Conservation (phyloP, 2,113 vertebrate genomes). For the Thryonomys swinderianus region DNA sequence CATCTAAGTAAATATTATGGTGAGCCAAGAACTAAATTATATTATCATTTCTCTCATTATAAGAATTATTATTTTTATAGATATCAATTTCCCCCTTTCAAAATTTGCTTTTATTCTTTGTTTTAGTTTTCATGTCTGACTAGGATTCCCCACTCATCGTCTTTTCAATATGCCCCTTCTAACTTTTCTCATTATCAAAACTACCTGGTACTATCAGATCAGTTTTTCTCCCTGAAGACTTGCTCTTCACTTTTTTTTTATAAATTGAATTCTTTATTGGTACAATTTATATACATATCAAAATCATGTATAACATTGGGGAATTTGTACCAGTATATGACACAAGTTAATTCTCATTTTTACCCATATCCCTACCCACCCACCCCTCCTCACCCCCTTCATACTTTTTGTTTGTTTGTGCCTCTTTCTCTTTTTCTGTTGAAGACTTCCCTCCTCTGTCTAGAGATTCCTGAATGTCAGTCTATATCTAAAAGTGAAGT, state of each 20-base stretch:
- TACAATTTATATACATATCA: too few species aligned
- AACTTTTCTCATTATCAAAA: neutral
- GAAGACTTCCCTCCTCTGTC: neutral
- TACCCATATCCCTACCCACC: too few species aligned
- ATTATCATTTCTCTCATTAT: neutral
- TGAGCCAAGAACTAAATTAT: neutral
- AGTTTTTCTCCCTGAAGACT: neutral
- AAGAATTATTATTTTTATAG: conserved; percentile 13
- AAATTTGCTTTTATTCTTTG: neutral
- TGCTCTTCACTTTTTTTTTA: neutral
- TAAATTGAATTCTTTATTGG: too few species aligned
- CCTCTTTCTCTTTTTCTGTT: neutral
- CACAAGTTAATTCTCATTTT: too few species aligned
- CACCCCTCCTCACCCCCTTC: too few species aligned
- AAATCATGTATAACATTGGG: too few species aligned
- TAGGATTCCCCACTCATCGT: neutral
- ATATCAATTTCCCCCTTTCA: conserved; percentile 4
- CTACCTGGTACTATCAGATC: neutral
- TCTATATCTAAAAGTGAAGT: neutral
- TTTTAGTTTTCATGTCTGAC: neutral
- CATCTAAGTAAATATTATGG: neutral
- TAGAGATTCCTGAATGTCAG: neutral
- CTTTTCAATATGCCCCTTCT: neutral
- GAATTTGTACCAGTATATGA: too few species aligned
- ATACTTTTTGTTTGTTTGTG: too few species aligned